Evolutionary conservation across 2,113 vertebrate species (phyloP).

Genomic region (Peucedramus taeniatus): DNA sequence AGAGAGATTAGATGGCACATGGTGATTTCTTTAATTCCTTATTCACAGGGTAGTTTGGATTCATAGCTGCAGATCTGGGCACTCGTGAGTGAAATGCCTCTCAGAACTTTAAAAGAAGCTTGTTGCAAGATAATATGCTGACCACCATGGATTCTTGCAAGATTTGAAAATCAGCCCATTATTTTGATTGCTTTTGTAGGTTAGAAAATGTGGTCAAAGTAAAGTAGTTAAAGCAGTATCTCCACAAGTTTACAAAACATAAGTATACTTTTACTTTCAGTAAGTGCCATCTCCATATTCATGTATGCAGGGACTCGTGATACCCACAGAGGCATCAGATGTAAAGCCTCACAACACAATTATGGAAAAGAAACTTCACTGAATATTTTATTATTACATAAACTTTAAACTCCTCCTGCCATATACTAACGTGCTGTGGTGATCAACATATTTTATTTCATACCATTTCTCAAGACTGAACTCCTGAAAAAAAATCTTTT

Average conservation of each 20-base stretch:
- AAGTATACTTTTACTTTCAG: background rate
- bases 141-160: background rate
- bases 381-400: background rate
- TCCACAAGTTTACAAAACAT: background rate
- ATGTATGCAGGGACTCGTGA: background rate
- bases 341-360: background rate
- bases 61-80: background rate
- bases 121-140: background rate
- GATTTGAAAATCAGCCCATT: background rate
- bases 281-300: background rate
- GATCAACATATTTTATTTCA: background rate
- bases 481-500: background rate
- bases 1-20: background rate
- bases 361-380: background rate
- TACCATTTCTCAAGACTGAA: background rate
- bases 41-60: background rate
- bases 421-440: background rate
- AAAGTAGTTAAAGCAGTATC: background rate
- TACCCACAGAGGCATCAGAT: background rate
- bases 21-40: background rate
- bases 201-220: background rate
- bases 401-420: background rate
- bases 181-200: background rate
- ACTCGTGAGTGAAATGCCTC: background rate
- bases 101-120: background rate